A percentile compares a stretch with the other conserved stretches of the same genome.
These are phyloP conservation scores for Pimephales promelas DNA, from an alignment of 2,113 vertebrate species.

Conservation along the genomic window DNA sequence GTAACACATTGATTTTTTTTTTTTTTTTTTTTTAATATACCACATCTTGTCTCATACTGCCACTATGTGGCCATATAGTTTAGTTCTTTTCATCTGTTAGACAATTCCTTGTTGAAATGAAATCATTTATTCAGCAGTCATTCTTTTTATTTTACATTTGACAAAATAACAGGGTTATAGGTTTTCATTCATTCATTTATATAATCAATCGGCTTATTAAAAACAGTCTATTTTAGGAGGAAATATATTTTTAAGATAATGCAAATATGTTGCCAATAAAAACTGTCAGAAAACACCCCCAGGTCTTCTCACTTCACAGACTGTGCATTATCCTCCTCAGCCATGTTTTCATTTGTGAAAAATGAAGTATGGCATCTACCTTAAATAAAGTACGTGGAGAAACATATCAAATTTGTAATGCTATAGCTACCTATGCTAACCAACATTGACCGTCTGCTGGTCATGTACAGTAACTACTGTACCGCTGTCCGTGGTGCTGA, in stretches of 20 bases:
- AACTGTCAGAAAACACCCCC: not conserved
- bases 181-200: too few species aligned
- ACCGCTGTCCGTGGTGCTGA: conserved; percentile 4
- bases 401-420: too few species aligned
- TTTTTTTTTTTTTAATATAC: not conserved
- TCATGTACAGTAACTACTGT: not conserved
- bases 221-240: too few species aligned
- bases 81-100: not conserved
- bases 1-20: not conserved
- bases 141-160: not conserved
- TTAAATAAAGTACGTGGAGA: not conserved
- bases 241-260: too few species aligned
- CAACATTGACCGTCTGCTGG: not conserved
- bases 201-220: too few species aligned
- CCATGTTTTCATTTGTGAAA: not conserved
- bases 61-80: conserved; percentile 41
- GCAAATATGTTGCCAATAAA: not conserved
- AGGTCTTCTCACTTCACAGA: not conserved
- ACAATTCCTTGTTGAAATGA: not conserved
- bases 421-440: not conserved
- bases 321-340: not conserved
- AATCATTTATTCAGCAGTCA: not conserved
- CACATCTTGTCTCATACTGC: conserved; percentile 36
- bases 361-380: not conserved
- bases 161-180: not conserved